Evolutionary conservation across 1,140 invertebrate species (phyloP).

Genomic region (Drosophila rhopaloa): DNA sequence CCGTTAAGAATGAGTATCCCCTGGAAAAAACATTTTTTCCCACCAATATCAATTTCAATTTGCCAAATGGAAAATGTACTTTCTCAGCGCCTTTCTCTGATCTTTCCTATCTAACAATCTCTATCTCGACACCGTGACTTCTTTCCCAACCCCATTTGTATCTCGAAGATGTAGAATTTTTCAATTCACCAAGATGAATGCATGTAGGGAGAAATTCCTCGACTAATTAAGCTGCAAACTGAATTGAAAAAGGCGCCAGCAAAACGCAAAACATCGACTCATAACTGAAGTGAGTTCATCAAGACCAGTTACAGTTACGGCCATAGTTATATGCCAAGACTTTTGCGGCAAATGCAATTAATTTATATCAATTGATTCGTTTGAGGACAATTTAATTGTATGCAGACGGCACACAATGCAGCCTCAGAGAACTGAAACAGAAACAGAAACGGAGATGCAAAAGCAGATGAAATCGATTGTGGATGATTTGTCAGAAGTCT

Average conservation of each 20-base stretch:
- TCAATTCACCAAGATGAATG: slow-evolving; percentile 4
- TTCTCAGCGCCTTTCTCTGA: slow-evolving; percentile 13
- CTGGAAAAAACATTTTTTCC: slow-evolving; percentile 9
- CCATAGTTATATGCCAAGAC: slow-evolving; percentile 33
- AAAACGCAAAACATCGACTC: slow-evolving; percentile 21
- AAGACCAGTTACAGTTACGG: slow-evolving; percentile 42
- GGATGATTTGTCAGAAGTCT: slow-evolving; percentile 81
- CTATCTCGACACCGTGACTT: slow-evolving; percentile 17
- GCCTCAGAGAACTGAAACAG: slow-evolving; percentile 5
- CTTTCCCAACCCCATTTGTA: neutral
- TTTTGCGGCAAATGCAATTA: slow-evolving; percentile 84
- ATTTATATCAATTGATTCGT: slow-evolving; percentile 84
- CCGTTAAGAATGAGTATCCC: neutral
- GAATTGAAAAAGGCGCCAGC: slow-evolving; percentile 61
- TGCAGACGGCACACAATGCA: slow-evolving; percentile 62
- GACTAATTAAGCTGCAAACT: slow-evolving; percentile 61
- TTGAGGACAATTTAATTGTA: slow-evolving; percentile 84
- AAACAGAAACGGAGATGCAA: slow-evolving; percentile 21
- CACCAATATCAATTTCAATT: slow-evolving; percentile 37
- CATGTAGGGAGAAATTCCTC: slow-evolving; percentile 46
- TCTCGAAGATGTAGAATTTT: neutral
- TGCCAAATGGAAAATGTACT: slow-evolving; percentile 1
- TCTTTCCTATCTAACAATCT: slow-evolving; percentile 29
- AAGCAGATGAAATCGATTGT: slow-evolving; percentile 70
- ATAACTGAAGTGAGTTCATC: slow-evolving; percentile 50